Conservation (phyloP, 2,888 invertebrate genomes). For the Masnerella sp. region DNA sequence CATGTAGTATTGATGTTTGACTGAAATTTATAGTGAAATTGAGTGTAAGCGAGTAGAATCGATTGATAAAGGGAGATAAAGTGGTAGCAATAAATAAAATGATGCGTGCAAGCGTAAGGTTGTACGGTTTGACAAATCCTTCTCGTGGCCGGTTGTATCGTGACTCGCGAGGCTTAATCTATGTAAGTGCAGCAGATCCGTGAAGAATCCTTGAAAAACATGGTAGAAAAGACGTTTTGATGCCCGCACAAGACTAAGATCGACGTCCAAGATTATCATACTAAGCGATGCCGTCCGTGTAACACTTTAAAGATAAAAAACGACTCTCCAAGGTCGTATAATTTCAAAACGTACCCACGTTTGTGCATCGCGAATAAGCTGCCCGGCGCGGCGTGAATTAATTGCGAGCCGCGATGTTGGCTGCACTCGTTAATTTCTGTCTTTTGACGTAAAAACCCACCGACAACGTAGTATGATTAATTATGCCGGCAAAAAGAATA, state of each 20-base stretch:
- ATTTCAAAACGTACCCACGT: slow-evolving; percentile 65
- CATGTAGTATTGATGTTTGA: too few species aligned
- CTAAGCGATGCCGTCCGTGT: slow-evolving; percentile 68
- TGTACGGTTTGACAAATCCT: slow-evolving; percentile 36
- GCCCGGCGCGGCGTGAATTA: slow-evolving; percentile 59
- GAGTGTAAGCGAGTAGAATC: too few species aligned
- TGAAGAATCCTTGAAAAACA: slow-evolving; percentile 57
- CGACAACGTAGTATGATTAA: slow-evolving; percentile 58
- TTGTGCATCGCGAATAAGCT: slow-evolving; percentile 60
- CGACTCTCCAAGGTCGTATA: slow-evolving; percentile 65
- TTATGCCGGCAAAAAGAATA: slow-evolving; percentile 48
- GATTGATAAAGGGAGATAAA: too few species aligned
- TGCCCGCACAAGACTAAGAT: slow-evolving; percentile 63
- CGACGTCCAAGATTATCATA: slow-evolving; percentile 67
- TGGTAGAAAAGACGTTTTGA: slow-evolving; percentile 60
- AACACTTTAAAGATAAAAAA: slow-evolving; percentile 67
- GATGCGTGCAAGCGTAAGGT: slow-evolving; percentile 7
- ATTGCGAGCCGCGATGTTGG: slow-evolving; percentile 59
- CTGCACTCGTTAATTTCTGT: slow-evolving; percentile 61
- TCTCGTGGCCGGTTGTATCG: slow-evolving; percentile 17
- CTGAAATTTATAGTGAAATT: too few species aligned
- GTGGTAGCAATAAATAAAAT: slow-evolving; percentile 1
- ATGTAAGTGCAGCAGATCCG: slow-evolving; percentile 58
- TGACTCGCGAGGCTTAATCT: slow-evolving; percentile 41
- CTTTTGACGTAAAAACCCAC: slow-evolving; percentile 61